These are phyloP conservation scores for Protosalanx chinensis DNA, from an alignment of 2,797 vertebrate species.

Conservation along the genomic window DNA sequence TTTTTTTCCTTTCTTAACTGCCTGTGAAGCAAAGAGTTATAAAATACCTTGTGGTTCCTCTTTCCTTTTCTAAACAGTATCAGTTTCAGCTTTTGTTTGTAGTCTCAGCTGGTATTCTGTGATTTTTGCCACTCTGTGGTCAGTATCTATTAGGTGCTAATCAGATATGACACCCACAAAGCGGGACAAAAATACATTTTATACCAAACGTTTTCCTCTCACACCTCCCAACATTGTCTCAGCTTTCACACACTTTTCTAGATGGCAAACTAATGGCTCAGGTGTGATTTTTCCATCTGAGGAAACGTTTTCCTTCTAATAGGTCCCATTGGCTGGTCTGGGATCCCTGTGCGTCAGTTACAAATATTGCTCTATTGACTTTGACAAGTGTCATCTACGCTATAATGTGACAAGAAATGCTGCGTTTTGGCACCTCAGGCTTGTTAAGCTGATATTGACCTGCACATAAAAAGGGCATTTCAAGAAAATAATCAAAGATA, in stretches of 20 bases:
- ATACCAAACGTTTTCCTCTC: constrained; percentile 23
- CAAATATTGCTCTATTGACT: constrained; percentile 53
- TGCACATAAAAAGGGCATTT: background rate
- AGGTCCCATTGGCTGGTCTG: constrained; percentile 40
- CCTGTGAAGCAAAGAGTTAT: constrained; percentile 18
- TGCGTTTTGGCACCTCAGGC: background rate
- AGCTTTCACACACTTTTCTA: constrained; percentile 36
- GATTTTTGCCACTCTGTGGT: constrained; percentile 23
- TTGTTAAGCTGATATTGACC: background rate
- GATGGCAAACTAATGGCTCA: constrained; percentile 35
- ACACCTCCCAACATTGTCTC: constrained; percentile 37
- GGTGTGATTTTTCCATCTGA: constrained; percentile 56
- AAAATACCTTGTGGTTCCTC: constrained; percentile 17
- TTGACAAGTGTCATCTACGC: constrained; percentile 45
- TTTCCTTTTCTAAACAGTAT: constrained; percentile 41
- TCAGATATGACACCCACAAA: constrained; percentile 30
- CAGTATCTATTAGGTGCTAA: constrained; percentile 27
- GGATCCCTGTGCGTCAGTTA: constrained; percentile 50
- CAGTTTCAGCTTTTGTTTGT: constrained; percentile 36
- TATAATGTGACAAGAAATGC: constrained; percentile 41
- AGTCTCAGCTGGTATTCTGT: constrained; percentile 29
- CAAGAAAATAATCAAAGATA: background rate
- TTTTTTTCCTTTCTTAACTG: constrained; percentile 40
- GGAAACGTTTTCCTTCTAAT: constrained; percentile 56
- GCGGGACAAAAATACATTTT: constrained; percentile 27